A percentile compares a stretch with the other conserved stretches of the same genome.
These are phyloP conservation scores for Cherax destructor DNA, from an alignment of 1,140 invertebrate species.

Conservation along the genomic window DNA sequence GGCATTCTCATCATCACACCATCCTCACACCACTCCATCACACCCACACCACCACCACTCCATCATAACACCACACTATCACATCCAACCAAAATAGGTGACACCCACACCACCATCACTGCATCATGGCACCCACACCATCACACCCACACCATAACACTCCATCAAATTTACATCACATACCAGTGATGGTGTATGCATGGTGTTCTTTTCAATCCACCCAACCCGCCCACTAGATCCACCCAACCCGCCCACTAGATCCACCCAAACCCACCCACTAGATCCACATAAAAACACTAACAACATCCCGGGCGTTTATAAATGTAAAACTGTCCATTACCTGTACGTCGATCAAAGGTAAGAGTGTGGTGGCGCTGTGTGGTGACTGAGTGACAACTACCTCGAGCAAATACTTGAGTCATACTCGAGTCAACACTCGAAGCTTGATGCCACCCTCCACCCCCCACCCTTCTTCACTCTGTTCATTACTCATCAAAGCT, in stretches of 20 bases:
- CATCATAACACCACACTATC: too few species aligned
- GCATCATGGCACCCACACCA: too few species aligned
- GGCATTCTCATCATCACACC: too few species aligned
- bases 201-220: background rate
- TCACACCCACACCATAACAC: too few species aligned
- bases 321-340: background rate
- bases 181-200: too few species aligned
- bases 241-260: background rate
- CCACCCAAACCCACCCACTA: background rate
- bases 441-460: background rate
- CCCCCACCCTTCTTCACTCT: background rate
- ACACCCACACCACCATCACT: background rate
- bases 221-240: background rate
- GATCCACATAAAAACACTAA: background rate
- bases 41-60: too few species aligned
- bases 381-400: background rate
- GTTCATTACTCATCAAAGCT: background rate
- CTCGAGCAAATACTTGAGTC: background rate
- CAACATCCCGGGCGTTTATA: background rate
- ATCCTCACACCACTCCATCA: too few species aligned
- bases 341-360: background rate
- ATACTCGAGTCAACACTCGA: background rate
- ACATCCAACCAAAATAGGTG: background rate
- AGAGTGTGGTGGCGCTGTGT: background rate
- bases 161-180: too few species aligned